Conservation (phyloP, 1,140 invertebrate species). For the Zaprionus inermis region DNA sequence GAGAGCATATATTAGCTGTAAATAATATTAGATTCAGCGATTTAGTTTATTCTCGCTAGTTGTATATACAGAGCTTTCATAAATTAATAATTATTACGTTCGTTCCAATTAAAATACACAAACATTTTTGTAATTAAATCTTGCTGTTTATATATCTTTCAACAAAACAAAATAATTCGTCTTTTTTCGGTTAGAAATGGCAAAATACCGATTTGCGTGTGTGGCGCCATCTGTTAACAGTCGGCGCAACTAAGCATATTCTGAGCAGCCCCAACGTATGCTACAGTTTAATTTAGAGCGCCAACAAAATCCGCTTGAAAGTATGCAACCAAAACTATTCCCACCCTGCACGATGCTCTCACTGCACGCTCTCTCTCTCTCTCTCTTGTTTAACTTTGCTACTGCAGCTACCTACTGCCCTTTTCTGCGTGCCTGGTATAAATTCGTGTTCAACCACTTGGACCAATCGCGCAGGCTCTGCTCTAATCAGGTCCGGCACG, state of each 20-base stretch:
- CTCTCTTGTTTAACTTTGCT: not conserved
- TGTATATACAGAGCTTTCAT: constrained; percentile 43
- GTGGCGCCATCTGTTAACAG: not conserved
- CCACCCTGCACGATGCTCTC: too few species aligned
- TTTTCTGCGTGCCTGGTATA: not conserved
- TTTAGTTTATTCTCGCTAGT: constrained; percentile 9
- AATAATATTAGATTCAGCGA: constrained; percentile 35
- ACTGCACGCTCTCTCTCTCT: not conserved
- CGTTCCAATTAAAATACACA: constrained; percentile 28
- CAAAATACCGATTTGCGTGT: not conserved
- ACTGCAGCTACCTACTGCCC: not conserved
- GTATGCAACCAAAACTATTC: too few species aligned
- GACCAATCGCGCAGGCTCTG: not conserved
- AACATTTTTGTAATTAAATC: constrained; percentile 1
- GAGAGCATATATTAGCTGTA: constrained; percentile 27
- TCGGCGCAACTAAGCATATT: not conserved
- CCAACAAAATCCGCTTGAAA: too few species aligned
- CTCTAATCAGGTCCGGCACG: not conserved
- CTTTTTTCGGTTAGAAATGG: too few species aligned
- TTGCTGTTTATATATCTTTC: not conserved
- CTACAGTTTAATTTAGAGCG: not conserved
- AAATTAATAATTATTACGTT: constrained; percentile 39
- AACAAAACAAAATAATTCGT: too few species aligned
- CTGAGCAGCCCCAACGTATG: not conserved
- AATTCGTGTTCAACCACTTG: constrained; percentile 4